Evolutionary conservation across 1,140 invertebrate genomes (phyloP).

Genomic region (Solen grandis): DNA sequence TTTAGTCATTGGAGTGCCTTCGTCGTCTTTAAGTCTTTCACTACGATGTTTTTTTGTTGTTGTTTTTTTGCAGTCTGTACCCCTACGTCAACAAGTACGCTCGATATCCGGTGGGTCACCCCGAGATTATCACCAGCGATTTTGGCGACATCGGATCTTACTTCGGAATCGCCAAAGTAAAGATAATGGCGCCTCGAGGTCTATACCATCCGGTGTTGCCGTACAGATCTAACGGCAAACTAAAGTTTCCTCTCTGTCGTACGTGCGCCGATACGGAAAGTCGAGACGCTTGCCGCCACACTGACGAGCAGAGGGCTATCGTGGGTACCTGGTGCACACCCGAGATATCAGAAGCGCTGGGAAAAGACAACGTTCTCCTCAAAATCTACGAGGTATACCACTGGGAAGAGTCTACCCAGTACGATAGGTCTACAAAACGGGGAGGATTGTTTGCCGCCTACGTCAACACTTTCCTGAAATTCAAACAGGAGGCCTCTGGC

Average conservation of each 20-base stretch:
- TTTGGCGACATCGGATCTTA: constrained; percentile 54
- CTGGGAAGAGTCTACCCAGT: constrained; percentile 61
- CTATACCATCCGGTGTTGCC: constrained; percentile 55
- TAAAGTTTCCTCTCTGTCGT: neutral
- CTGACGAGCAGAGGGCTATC: constrained; percentile 66
- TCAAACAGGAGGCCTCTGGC: constrained; percentile 64
- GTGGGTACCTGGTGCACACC: neutral
- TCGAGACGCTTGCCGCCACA: constrained; percentile 15
- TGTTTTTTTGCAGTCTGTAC: constrained; percentile 67
- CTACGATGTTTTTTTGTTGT: too few species aligned
- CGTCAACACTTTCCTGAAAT: constrained; percentile 63
- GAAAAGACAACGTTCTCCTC: constrained; percentile 71
- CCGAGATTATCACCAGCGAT: constrained; percentile 62
- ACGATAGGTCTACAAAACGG: neutral
- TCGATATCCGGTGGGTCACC: constrained; percentile 71
- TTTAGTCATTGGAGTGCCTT: too few species aligned
- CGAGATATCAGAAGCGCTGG: constrained; percentile 1
- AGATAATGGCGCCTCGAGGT: constrained; percentile 40
- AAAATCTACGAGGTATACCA: constrained; percentile 79
- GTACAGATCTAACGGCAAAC: constrained; percentile 24
- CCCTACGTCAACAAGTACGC: constrained; percentile 58
- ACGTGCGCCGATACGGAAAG: neutral
- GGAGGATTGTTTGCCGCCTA: constrained; percentile 58
- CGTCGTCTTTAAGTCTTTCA: too few species aligned
- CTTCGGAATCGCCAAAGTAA: constrained; percentile 68